These are phyloP conservation scores for Leptodactylus fallax DNA, from an alignment of 2,797 vertebrate genomes.

Conservation along the genomic window DNA sequence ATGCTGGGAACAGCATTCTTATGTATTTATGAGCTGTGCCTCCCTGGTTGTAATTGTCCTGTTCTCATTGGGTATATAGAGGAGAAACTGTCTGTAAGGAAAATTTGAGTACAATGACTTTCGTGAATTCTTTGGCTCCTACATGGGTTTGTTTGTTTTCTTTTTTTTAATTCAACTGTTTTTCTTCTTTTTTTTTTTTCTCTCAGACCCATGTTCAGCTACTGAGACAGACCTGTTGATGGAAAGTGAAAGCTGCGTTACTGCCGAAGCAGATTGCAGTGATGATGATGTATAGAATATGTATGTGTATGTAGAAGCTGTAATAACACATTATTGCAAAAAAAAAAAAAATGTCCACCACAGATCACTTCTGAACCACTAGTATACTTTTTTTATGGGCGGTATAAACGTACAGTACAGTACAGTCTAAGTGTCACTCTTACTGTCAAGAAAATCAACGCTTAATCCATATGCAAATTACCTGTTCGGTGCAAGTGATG, in stretches of 20 bases:
- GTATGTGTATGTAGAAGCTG: background rate
- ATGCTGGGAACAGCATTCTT: no score
- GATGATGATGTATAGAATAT: conserved; percentile 11
- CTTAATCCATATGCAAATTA: no score
- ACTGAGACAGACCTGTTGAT: background rate
- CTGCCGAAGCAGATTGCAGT: conserved; percentile 14
- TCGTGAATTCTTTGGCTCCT: background rate
- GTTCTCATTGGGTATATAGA: background rate
- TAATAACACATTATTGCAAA: no score
- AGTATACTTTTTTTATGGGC: no score
- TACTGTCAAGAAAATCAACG: no score
- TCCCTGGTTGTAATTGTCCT: background rate
- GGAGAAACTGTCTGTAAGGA: background rate
- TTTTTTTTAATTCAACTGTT: background rate
- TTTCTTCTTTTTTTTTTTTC: background rate
- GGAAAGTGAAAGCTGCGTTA: background rate
- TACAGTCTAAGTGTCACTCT: no score
- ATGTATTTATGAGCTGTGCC: background rate
- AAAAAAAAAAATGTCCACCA: no score
- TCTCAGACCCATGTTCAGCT: background rate
- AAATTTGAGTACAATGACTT: background rate
- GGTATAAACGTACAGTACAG: no score
- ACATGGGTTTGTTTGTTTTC: background rate
- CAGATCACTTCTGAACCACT: no score
- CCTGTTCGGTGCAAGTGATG: no score